Conservation (phyloP, 1,140 invertebrate species). For the Achatina immaculata region DNA sequence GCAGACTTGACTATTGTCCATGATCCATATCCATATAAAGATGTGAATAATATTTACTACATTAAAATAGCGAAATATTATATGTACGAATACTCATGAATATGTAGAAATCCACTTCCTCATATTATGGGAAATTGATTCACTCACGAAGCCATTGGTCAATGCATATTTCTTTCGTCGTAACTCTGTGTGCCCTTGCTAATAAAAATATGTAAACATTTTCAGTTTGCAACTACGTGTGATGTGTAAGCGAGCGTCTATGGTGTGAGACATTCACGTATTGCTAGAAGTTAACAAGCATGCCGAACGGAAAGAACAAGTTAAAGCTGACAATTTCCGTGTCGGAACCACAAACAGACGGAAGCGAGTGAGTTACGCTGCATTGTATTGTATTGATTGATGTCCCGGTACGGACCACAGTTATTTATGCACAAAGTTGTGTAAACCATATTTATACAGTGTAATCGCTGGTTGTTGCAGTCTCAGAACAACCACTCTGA, state of each 20-base stretch:
- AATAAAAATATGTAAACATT: neutral
- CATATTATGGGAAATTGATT: constrained; percentile 44
- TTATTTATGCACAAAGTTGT: too few species aligned
- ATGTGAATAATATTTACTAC: too few species aligned
- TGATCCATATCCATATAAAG: too few species aligned
- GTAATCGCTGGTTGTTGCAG: too few species aligned
- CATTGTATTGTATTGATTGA: constrained; percentile 8
- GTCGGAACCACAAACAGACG: constrained; percentile 75
- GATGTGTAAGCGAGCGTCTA: neutral
- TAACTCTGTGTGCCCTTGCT: neutral
- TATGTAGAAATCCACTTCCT: constrained; percentile 36
- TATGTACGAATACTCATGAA: constrained; percentile 1
- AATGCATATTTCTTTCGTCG: neutral
- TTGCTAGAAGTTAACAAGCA: constrained; percentile 8
- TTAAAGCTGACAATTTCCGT: constrained; percentile 90
- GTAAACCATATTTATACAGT: too few species aligned
- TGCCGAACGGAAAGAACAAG: constrained; percentile 82
- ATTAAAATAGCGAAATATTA: neutral
- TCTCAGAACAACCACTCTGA: too few species aligned
- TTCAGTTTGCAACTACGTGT: neutral
- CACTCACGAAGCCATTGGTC: neutral
- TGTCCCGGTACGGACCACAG: neutral
- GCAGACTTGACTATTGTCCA: too few species aligned
- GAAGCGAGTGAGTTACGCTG: constrained; percentile 49
- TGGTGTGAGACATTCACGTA: neutral